Base-by-base conservation (phyloP, 2,888 invertebrate genomes). In the Eupeodes luniger region DNA sequence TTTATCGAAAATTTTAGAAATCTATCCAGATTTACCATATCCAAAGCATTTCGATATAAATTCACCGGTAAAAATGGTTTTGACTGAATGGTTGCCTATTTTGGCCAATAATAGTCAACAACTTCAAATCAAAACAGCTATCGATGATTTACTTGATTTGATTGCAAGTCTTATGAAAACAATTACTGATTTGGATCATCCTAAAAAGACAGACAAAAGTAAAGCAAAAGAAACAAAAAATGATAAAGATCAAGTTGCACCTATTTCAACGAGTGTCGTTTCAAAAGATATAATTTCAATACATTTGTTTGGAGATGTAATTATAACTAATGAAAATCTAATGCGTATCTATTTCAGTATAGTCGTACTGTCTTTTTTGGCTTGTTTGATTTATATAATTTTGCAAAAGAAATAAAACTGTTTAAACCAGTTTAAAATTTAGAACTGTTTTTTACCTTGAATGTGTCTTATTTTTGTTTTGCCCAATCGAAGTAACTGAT, bases 41-140 rank as follows among this genome's bases (percentile, higher is more conserved):
- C 12, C 44, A 1, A 19, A 44, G 44, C 0, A 16, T 44, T 44
- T 19, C 11, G 5, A 64, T 64, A 5, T 7, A 3, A 44, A 44
- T 19, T 5, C 12, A 5, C 5, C 11, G 2, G 2, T 64, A 2
- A 64, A 44, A 1, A 19, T 1, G 12, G 5, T 12, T 16, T 12
- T 64, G 6, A 7, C 5, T 64, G 16, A 64, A 44, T 44, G 64
- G 64, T 64, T 64, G 19, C 40, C 64, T 44, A 0, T 44, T 44
- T 10, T 64, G 44, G 1, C 16, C 4, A 40, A 40, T 11, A 44
- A 64, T 44, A 64, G 64, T 44, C 34, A 10, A 36, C 4, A 14
- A 34, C 36, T 36, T 77, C 69, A 64, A 81, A 64, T 81, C 81
- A 55, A 81, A 81, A 76, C 16, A 16, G 5, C 5, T 1, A 16